phyloP scores from a whole-genome alignment of 2,888 invertebrate genomes.

The Hololepta plana region DNA sequence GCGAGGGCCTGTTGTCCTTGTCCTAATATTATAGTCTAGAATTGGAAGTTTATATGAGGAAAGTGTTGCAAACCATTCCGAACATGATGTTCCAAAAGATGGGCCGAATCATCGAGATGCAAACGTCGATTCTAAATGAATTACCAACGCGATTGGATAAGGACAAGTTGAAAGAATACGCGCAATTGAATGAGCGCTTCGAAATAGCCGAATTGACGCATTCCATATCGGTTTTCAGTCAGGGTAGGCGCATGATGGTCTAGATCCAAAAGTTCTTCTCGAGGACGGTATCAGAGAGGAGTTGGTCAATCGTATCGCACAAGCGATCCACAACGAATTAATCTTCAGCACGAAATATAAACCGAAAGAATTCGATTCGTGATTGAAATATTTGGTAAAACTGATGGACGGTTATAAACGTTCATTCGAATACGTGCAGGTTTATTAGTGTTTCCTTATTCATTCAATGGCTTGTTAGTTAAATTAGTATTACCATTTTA shows the following conservation, averaged over 20 bases:
- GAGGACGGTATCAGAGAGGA: slow-evolving; percentile 94
- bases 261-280: slow-evolving; percentile 83
- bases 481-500: no score
- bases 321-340: slow-evolving; percentile 50
- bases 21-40: slow-evolving; percentile 83
- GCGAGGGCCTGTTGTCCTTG: slow-evolving; percentile 82
- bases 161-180: slow-evolving; percentile 80
- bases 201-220: slow-evolving; percentile 85
- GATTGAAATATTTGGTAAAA: slow-evolving; percentile 53
- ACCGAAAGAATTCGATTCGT: slow-evolving; percentile 29
- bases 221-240: slow-evolving; percentile 86
- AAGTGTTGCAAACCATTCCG: slow-evolving; percentile 90
- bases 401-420: slow-evolving; percentile 87
- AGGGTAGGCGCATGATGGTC: no score
- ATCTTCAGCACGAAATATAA: slow-evolving; percentile 49
- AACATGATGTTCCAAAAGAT: slow-evolving; percentile 88
- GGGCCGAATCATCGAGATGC: slow-evolving; percentile 74
- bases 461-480: no score
- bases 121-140: slow-evolving; percentile 77
- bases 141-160: slow-evolving; percentile 87
- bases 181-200: slow-evolving; percentile 77
- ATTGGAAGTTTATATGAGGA: slow-evolving; percentile 82
- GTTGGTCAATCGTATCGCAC: slow-evolving; percentile 57
- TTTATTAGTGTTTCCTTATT: no score
- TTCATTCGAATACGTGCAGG: slow-evolving; percentile 91